Evolutionary conservation across 2,113 vertebrate genomes (phyloP).

Genomic region (Larimichthys crocea): DNA sequence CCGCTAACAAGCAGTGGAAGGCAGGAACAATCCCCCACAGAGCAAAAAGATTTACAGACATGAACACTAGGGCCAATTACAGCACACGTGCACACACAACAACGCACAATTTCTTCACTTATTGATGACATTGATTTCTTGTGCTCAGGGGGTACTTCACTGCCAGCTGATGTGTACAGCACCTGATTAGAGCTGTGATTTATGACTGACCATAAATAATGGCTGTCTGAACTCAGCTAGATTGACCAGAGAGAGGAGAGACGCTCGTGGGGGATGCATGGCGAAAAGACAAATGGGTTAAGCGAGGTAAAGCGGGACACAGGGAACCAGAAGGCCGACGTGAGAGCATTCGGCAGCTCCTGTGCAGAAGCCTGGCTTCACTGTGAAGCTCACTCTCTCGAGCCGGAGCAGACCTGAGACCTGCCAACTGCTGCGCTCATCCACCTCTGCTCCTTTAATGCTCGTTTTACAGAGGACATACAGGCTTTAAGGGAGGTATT

Average conservation of each 20-base stretch:
- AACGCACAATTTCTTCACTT: slow-evolving; percentile 42
- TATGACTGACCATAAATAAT: slow-evolving; percentile 48
- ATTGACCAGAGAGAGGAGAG: slow-evolving; percentile 40
- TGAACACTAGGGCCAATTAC: slow-evolving; percentile 47
- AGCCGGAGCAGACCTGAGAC: slow-evolving; percentile 54
- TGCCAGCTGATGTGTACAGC: slow-evolving; percentile 34
- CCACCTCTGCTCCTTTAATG: slow-evolving; percentile 3
- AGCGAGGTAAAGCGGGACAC: slow-evolving; percentile 40
- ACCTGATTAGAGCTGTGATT: slow-evolving; percentile 66
- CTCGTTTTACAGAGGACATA: slow-evolving; percentile 3
- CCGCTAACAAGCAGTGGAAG: slow-evolving; percentile 52
- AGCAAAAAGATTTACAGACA: slow-evolving; percentile 39
- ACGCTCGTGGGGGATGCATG: not conserved
- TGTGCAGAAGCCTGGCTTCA: slow-evolving; percentile 34
- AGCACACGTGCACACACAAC: slow-evolving; percentile 16
- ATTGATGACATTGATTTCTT: slow-evolving; percentile 61
- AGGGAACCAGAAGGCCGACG: slow-evolving; percentile 51
- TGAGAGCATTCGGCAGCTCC: slow-evolving; percentile 54
- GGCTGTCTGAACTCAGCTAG: slow-evolving; percentile 33
- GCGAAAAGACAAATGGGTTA: slow-evolving; percentile 48
- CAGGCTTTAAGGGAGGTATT: slow-evolving; percentile 15
- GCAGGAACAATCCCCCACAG: slow-evolving; percentile 8
- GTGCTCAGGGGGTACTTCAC: slow-evolving; percentile 8
- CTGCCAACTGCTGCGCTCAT: slow-evolving; percentile 48
- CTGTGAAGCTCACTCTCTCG: slow-evolving; percentile 38